A percentile compares a stretch with the other conserved stretches of the same genome.
Conservation (phyloP, 2,113 vertebrate species). For the Rattus norvegicus region DNA sequence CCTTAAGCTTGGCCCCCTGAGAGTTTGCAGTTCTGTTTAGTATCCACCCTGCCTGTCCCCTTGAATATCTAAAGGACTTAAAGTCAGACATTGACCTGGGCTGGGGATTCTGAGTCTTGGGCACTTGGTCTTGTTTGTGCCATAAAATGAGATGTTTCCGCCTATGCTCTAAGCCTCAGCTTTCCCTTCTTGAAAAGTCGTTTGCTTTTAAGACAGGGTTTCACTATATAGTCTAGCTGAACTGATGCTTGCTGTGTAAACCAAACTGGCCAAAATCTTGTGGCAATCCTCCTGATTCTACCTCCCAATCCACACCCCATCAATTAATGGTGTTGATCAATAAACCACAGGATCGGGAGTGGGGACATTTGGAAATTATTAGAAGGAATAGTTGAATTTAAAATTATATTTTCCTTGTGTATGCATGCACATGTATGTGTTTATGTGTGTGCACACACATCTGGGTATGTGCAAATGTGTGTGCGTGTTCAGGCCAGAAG, state of each 20-base stretch:
- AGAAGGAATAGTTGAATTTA: not conserved
- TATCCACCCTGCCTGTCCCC: not conserved
- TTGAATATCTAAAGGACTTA: not conserved
- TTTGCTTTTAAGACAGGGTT: not conserved
- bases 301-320: not conserved
- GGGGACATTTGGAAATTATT: not conserved
- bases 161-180: not conserved
- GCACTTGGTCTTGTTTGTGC: not conserved
- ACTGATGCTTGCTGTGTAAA: no score
- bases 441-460: not conserved
- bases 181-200: conserved; percentile 11
- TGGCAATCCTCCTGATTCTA: not conserved
- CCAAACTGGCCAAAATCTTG: not conserved
- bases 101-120: not conserved
- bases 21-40: not conserved
- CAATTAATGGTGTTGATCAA: not conserved
- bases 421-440: not conserved
- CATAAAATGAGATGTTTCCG: not conserved
- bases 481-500: not conserved
- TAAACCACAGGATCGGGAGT: not conserved
- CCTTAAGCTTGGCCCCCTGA: not conserved
- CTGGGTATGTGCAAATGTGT: not conserved
- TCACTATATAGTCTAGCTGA: not conserved
- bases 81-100: not conserved
- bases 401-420: not conserved